Percentiles rank a stretch among this genome's conserved stretches.
phyloP scores from a whole-genome alignment of 2,888 invertebrate species.

The Aspidiotus destructor region DNA sequence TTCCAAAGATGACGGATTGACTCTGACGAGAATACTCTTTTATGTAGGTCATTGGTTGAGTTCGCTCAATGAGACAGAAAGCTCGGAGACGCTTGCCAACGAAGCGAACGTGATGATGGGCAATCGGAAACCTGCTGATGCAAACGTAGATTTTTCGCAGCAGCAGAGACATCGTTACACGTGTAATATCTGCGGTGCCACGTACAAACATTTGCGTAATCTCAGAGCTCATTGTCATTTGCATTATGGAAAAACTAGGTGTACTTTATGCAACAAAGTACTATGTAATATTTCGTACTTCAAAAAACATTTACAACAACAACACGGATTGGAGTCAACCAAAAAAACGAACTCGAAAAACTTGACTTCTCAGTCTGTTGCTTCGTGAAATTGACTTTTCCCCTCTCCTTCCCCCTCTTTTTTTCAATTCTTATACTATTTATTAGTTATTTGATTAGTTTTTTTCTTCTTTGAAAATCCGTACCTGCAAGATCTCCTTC shows the following conservation, averaged over 20 bases:
- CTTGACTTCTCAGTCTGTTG: slow-evolving; percentile 5
- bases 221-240: slow-evolving; percentile 47
- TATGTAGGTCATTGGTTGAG: slow-evolving; percentile 28
- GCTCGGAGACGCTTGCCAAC: slow-evolving; percentile 5
- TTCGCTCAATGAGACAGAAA: slow-evolving; percentile 23
- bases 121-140: slow-evolving; percentile 11
- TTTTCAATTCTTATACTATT: background rate
- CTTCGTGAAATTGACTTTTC: background rate
- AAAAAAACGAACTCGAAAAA: slow-evolving; percentile 23
- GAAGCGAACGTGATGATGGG: background rate
- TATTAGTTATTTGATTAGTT: background rate
- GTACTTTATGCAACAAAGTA: slow-evolving; percentile 46
- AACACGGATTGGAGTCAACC: slow-evolving; percentile 30
- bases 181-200: slow-evolving; percentile 46
- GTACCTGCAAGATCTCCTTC: slow-evolving; percentile 12
- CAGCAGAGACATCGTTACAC: slow-evolving; percentile 41
- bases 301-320: slow-evolving; percentile 35
- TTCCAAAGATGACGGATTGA: background rate
- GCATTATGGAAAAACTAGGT: slow-evolving; percentile 47
- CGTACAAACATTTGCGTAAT: slow-evolving; percentile 46
- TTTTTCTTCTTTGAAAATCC: background rate
- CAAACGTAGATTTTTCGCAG: slow-evolving; percentile 36
- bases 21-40: background rate
- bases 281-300: slow-evolving; percentile 43
- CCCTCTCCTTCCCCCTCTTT: background rate